These are phyloP conservation scores for Micrasema longulum DNA, from an alignment of 1,140 invertebrate species.

Conservation along the genomic window DNA sequence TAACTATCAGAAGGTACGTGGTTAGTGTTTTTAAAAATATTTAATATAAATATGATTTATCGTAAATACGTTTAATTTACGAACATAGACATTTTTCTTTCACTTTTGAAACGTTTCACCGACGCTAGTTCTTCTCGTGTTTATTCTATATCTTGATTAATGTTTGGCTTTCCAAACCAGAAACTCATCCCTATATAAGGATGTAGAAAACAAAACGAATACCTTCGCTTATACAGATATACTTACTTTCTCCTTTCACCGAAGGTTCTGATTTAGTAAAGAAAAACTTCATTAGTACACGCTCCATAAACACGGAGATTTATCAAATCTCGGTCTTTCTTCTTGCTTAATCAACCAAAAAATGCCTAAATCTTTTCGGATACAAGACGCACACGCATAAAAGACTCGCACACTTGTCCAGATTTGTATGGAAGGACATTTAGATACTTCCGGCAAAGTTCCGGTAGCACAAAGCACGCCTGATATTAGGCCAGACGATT, in stretches of 20 bases:
- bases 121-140: no score
- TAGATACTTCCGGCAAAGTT: constrained; percentile 33
- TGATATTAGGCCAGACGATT: constrained; percentile 30
- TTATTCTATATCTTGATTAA: constrained; percentile 19
- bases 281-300: constrained; percentile 31
- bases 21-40: no score
- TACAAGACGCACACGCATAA: constrained; percentile 12
- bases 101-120: no score
- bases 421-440: constrained; percentile 30
- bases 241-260: constrained; percentile 7
- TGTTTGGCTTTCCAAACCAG: constrained; percentile 20
- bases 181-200: neutral
- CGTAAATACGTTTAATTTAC: no score
- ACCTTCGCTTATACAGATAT: neutral
- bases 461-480: constrained; percentile 28
- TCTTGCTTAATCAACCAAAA: constrained; percentile 36
- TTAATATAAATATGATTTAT: no score
- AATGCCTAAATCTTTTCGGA: constrained; percentile 23
- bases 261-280: constrained; percentile 31
- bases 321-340: constrained; percentile 37
- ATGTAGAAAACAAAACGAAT: constrained; percentile 17
- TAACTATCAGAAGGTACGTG: no score
- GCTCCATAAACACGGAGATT: constrained; percentile 35
- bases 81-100: no score
- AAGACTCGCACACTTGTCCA: constrained; percentile 10